Evolutionary conservation across 2,113 vertebrate species (phyloP).

Genomic region (Dicerorhinus sumatrensis): DNA sequence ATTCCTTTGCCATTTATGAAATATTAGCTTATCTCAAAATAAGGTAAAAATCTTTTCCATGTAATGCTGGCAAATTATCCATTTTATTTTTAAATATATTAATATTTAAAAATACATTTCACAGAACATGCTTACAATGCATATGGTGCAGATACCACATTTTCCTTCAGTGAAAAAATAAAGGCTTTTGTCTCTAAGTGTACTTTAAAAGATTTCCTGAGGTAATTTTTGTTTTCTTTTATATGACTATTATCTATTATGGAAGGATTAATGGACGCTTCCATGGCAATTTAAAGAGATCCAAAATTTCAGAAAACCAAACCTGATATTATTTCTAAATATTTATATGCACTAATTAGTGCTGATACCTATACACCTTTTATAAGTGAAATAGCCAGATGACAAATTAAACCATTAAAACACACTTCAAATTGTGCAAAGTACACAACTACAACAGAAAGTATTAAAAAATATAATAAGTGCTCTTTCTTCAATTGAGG

Average conservation of each 20-base stretch:
- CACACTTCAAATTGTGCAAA: neutral
- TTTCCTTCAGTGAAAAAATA: constrained; percentile 57
- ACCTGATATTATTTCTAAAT: neutral
- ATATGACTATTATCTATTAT: neutral
- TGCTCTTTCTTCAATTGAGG: neutral
- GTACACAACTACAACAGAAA: neutral
- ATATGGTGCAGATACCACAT: neutral
- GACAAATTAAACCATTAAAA: constrained; percentile 41
- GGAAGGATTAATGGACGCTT: neutral
- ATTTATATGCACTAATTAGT: neutral
- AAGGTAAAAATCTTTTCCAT: neutral
- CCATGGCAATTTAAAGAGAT: neutral
- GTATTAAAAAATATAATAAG: neutral
- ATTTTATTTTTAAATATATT: constrained; percentile 59
- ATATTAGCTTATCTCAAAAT: constrained; percentile 52
- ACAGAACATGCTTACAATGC: constrained; percentile 35
- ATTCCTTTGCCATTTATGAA: constrained; percentile 60
- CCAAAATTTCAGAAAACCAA: neutral
- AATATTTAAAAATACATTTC: constrained; percentile 66
- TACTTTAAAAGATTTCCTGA: constrained; percentile 30
- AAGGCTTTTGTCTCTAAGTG: constrained; percentile 50
- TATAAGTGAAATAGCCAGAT: constrained; percentile 10
- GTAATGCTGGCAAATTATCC: constrained; percentile 19
- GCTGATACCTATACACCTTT: neutral
- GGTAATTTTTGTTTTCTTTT: neutral